Evolutionary conservation across 2,888 invertebrate species (phyloP).

Genomic region (Parnassius orleans): DNA sequence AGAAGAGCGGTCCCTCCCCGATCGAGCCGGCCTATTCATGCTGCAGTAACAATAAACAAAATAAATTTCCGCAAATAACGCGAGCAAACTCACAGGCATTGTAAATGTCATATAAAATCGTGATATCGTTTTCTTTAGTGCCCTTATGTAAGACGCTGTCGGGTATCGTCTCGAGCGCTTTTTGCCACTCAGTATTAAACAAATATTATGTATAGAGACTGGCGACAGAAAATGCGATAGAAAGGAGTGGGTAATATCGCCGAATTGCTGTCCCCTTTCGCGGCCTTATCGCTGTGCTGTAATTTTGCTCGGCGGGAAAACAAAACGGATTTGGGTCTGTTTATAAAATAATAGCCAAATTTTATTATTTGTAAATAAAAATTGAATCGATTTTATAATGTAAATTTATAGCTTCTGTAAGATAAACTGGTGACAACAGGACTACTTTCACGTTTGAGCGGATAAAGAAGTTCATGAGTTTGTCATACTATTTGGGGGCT

Average conservation of each 20-base stretch:
- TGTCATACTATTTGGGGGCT: too few relatives aligned
- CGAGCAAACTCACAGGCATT: too few relatives aligned
- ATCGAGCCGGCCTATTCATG: too few relatives aligned
- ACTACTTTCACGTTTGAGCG: too few relatives aligned
- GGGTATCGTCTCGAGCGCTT: slow-evolving; percentile 10
- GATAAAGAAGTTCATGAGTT: too few relatives aligned
- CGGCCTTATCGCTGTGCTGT: slow-evolving; percentile 9
- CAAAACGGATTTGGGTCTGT: slow-evolving; percentile 4
- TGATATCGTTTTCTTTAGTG: slow-evolving; percentile 12
- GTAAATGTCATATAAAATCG: slow-evolving; percentile 7
- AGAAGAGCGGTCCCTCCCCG: too few relatives aligned
- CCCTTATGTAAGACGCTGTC: slow-evolving; percentile 10
- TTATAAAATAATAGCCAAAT: slow-evolving; percentile 1
- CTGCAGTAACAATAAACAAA: too few relatives aligned
- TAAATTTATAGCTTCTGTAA: too few relatives aligned
- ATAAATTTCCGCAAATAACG: too few relatives aligned
- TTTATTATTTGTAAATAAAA: too few relatives aligned
- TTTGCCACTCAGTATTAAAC: slow-evolving; percentile 17
- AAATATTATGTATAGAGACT: slow-evolving; percentile 12
- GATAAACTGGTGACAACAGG: too few relatives aligned
- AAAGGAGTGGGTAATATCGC: slow-evolving; percentile 13
- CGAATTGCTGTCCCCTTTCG: slow-evolving; percentile 9
- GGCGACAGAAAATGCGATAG: slow-evolving; percentile 5
- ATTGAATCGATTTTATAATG: too few relatives aligned
- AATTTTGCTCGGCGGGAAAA: slow-evolving; percentile 1